phyloP scores from a whole-genome alignment of 2,888 invertebrate genomes.

The Andrena bicolor region DNA sequence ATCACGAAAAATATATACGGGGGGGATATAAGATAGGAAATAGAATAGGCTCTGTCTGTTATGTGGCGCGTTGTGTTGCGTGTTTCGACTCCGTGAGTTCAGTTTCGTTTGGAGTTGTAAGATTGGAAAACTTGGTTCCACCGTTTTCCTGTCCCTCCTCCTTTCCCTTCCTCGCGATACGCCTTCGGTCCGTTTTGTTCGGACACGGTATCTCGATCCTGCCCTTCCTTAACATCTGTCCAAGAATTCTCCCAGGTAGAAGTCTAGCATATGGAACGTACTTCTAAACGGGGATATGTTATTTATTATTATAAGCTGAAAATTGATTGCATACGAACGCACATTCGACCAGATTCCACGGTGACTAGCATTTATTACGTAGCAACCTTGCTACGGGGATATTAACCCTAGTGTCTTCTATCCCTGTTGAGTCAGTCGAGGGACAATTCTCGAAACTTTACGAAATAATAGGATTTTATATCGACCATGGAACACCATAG shows the following conservation, averaged over 20 bases:
- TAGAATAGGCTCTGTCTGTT: constrained; percentile 71
- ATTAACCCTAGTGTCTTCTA: constrained; percentile 8
- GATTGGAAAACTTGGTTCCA: constrained; percentile 77
- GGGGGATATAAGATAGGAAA: constrained; percentile 64
- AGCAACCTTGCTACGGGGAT: neutral
- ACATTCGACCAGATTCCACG: neutral
- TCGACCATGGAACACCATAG: constrained; percentile 29
- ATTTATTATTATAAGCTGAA: neutral
- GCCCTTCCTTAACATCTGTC: constrained; percentile 49
- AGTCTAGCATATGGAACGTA: neutral
- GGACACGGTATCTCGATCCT: constrained; percentile 38
- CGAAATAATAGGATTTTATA: constrained; percentile 58
- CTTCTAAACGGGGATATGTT: no score
- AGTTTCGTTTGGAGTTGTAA: constrained; percentile 67
- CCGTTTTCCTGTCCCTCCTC: constrained; percentile 23
- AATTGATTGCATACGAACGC: constrained; percentile 16
- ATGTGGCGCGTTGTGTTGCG: constrained; percentile 64
- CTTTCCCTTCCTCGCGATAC: constrained; percentile 5
- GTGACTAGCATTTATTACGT: neutral
- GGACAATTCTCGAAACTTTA: constrained; percentile 37
- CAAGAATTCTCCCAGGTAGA: constrained; percentile 11
- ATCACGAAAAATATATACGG: constrained; percentile 50
- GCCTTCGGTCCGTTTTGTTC: constrained; percentile 18
- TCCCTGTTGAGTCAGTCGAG: constrained; percentile 36
- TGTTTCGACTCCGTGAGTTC: constrained; percentile 68